A percentile compares a stretch with the other conserved stretches of the same genome.
Conservation (phyloP, 2,113 vertebrate species). For the Xiphophorus maculatus region DNA sequence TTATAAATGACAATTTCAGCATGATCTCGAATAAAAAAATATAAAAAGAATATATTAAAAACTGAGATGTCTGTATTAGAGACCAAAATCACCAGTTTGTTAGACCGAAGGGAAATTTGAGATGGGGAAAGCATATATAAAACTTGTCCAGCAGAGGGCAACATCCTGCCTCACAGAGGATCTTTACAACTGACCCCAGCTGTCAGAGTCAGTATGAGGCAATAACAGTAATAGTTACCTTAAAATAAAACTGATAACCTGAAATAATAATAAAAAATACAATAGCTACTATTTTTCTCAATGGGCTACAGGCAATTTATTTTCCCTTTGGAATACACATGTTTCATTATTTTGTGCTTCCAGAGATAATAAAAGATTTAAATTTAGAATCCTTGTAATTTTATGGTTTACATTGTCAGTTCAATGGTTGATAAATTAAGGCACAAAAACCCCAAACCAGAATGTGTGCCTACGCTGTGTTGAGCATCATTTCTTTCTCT, state of each 20-base stretch:
- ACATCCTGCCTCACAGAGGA: slow-evolving; percentile 51
- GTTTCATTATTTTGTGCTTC: slow-evolving; percentile 20
- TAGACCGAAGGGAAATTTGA: not conserved
- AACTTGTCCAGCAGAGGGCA: slow-evolving; percentile 69
- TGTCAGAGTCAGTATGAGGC: slow-evolving; percentile 37
- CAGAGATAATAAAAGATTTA: slow-evolving; percentile 27
- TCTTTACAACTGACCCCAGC: slow-evolving; percentile 17
- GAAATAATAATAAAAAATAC: slow-evolving; percentile 21
- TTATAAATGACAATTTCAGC: not conserved
- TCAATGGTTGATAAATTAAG: slow-evolving; percentile 15
- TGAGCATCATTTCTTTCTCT: slow-evolving; percentile 33
- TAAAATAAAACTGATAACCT: slow-evolving; percentile 39
- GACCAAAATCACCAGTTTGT: not conserved
- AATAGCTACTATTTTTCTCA: slow-evolving; percentile 5
- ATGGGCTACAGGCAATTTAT: slow-evolving; percentile 23
- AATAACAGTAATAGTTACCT: slow-evolving; percentile 11
- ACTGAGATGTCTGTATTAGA: not conserved
- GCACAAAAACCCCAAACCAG: slow-evolving; percentile 31
- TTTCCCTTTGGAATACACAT: slow-evolving; percentile 6
- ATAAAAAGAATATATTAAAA: not conserved
- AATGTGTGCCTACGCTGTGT: slow-evolving; percentile 24
- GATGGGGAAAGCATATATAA: not conserved
- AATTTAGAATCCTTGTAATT: slow-evolving; percentile 52
- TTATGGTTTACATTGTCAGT: slow-evolving; percentile 52
- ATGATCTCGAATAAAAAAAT: not conserved